Percentiles rank a stretch among this genome's conserved stretches.
These are phyloP conservation scores for Gephyroberyx darwinii DNA, from an alignment of 2,797 vertebrate genomes.

Conservation along the genomic window DNA sequence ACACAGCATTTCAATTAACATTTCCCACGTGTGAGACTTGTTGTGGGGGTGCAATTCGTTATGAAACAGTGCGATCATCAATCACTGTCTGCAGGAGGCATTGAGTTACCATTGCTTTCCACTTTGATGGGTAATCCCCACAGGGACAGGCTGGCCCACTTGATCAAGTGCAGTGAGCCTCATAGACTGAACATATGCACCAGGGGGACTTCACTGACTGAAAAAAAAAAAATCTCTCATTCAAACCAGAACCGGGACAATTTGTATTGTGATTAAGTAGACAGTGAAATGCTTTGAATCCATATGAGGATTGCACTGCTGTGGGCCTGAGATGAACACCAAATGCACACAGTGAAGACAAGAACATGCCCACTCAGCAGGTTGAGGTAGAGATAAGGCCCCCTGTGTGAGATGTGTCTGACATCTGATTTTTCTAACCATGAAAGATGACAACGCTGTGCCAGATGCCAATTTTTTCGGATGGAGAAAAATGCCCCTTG, in stretches of 20 bases:
- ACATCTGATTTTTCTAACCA: conserved; percentile 81
- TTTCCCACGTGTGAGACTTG: conserved; percentile 74
- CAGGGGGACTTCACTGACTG: conserved; percentile 64
- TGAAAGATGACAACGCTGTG: conserved; percentile 76
- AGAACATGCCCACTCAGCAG: conserved; percentile 80
- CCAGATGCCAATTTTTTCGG: conserved; percentile 72
- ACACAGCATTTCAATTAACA: conserved; percentile 81
- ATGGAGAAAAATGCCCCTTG: conserved; percentile 68
- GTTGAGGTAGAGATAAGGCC: conserved; percentile 53
- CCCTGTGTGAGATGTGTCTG: conserved; percentile 63
- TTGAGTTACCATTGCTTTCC: conserved; percentile 80
- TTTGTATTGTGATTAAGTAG: conserved; percentile 83
- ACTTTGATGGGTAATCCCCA: conserved; percentile 81
- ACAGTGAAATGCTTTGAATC: conserved; percentile 72
- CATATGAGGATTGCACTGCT: conserved; percentile 66
- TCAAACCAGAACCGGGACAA: conserved; percentile 77
- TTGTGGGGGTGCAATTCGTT: conserved; percentile 73
- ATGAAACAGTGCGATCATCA: conserved; percentile 79
- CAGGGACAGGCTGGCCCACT: conserved; percentile 71
- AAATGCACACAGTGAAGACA: conserved; percentile 62
- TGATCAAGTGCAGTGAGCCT: conserved; percentile 79
- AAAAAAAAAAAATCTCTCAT: conserved; percentile 66
- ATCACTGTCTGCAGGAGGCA: conserved; percentile 82
- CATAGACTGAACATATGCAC: conserved; percentile 74
- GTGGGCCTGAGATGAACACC: conserved; percentile 62